phyloP scores from a whole-genome alignment of 2,888 invertebrate genomes.

The Plutella xylostella region DNA sequence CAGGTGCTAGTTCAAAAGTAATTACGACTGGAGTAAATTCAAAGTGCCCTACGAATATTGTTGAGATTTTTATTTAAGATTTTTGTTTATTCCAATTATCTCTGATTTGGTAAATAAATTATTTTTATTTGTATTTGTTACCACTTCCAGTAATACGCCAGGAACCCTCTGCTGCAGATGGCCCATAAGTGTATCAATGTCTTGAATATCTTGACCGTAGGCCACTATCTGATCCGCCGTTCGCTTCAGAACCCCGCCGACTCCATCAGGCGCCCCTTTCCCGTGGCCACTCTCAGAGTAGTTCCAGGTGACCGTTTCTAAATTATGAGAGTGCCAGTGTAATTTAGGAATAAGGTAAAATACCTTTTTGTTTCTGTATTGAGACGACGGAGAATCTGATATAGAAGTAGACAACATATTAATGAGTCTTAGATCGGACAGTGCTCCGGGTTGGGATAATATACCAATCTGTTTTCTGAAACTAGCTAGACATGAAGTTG shows the following conservation, averaged over 20 bases:
- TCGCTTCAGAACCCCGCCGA: constrained; percentile 26
- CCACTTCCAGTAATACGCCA: neutral
- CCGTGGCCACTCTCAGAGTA: constrained; percentile 24
- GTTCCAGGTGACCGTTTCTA: constrained; percentile 8
- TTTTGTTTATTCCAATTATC: too few species aligned
- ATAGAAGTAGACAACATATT: too few species aligned
- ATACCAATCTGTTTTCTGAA: too few species aligned
- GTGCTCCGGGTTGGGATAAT: too few species aligned
- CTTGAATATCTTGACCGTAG: constrained; percentile 12
- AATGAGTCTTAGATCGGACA: too few species aligned
- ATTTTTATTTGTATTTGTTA: too few species aligned
- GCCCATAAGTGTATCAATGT: neutral
- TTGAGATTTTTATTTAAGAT: too few species aligned
- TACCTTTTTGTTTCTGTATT: constrained; percentile 17
- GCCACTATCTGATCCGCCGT: constrained; percentile 21
- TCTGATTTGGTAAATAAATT: too few species aligned
- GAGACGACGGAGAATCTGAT: constrained; percentile 14
- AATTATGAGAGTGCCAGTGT: constrained; percentile 5
- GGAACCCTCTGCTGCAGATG: neutral
- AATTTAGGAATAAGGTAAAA: constrained; percentile 10
- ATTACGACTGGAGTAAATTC: too few species aligned
- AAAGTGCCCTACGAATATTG: too few species aligned
- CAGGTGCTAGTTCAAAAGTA: too few species aligned
- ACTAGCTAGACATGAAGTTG: too few species aligned
- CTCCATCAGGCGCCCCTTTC: constrained; percentile 26